phyloP scores from a whole-genome alignment of 2,113 vertebrate genomes.

The Rattus norvegicus region DNA sequence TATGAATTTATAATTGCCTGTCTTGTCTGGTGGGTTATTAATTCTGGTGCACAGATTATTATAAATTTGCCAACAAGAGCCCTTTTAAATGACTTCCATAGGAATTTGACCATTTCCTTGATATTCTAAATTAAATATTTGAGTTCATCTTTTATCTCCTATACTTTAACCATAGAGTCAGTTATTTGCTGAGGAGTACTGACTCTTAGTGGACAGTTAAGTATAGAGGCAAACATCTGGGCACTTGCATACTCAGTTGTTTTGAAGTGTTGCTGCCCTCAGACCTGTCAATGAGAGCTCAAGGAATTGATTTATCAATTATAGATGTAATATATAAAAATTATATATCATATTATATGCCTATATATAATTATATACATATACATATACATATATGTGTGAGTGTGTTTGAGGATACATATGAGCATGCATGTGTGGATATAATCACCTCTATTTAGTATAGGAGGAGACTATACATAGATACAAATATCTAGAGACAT shows the following conservation, averaged over 20 bases:
- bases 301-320: neutral
- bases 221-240: constrained; percentile 1
- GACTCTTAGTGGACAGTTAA: constrained; percentile 16
- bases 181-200: neutral
- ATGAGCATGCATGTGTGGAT: neutral
- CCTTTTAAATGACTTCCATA: neutral
- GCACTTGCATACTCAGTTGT: neutral
- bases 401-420: neutral
- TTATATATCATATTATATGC: neutral
- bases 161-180: neutral
- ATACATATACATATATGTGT: no score
- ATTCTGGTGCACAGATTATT: neutral
- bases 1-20: neutral
- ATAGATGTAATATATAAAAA: no score
- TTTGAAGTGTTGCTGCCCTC: neutral
- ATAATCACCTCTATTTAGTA: neutral
- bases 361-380: neutral
- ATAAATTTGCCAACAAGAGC: neutral
- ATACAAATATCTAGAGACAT: neutral
- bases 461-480: neutral
- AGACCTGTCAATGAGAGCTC: neutral
- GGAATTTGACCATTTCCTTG: constrained; percentile 6
- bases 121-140: neutral
- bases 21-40: neutral
- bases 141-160: constrained; percentile 2